These are phyloP conservation scores for Elephantulus edwardii DNA, from an alignment of 2,113 vertebrate genomes.

Conservation along the genomic window DNA sequence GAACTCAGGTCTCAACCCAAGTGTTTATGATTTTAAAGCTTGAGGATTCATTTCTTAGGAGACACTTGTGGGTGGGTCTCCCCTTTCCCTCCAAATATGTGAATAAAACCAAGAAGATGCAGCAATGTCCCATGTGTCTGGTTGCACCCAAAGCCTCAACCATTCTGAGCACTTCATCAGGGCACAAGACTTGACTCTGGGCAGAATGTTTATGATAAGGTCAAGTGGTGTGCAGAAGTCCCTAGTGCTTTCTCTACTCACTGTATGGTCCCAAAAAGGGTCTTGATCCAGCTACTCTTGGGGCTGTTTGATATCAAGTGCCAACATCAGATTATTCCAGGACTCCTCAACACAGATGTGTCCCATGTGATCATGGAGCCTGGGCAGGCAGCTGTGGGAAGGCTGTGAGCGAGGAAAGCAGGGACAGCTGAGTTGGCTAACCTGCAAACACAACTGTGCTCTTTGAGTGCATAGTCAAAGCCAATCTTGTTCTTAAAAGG, in stretches of 20 bases:
- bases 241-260: background rate
- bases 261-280: background rate
- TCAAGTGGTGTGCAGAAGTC: background rate
- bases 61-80: background rate
- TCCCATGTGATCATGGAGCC: background rate
- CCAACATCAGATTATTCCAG: background rate
- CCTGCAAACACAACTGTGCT: background rate
- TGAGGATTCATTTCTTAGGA: background rate
- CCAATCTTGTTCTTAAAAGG: too few species aligned
- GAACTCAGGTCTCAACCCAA: background rate
- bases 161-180: background rate
- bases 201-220: background rate
- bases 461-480: background rate
- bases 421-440: background rate
- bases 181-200: background rate
- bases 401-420: background rate
- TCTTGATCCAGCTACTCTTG: background rate
- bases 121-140: background rate
- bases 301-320: background rate
- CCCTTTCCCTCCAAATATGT: background rate
- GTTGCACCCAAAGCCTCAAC: background rate
- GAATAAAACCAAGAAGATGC: background rate
- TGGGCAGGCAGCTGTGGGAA: background rate
- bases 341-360: background rate
- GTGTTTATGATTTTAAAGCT: background rate